Conservation (phyloP, 2,797 vertebrate genomes). For the Urophycis tenuis region DNA sequence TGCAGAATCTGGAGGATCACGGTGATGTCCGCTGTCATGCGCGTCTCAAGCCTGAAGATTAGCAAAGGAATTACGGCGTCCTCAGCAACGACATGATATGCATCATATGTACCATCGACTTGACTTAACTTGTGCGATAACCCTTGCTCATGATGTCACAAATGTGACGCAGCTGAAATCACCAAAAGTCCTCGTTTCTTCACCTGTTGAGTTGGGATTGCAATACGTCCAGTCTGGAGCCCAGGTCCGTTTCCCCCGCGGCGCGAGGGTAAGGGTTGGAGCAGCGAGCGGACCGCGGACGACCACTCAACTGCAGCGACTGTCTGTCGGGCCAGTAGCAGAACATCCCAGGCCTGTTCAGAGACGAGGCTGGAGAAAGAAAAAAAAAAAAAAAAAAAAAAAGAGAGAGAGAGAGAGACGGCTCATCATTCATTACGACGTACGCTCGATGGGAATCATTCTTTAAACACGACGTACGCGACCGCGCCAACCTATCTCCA, state of each 20-base stretch:
- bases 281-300: constrained; percentile 67
- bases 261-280: constrained; percentile 58
- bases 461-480: background rate
- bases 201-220: constrained; percentile 90
- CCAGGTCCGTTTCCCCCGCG: constrained; percentile 70
- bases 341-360: constrained; percentile 63
- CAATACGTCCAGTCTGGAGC: constrained; percentile 81
- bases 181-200: constrained; percentile 10
- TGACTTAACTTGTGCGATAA: too few species aligned
- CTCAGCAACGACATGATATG: background rate
- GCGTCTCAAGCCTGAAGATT: constrained; percentile 81
- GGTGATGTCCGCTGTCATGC: constrained; percentile 86
- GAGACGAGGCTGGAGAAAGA: constrained; percentile 56
- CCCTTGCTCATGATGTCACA: background rate
- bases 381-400: too few species aligned
- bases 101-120: background rate
- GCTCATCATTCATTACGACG: constrained; percentile 33
- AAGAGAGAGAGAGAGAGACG: too few species aligned
- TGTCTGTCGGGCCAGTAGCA: constrained; percentile 76
- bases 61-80: background rate
- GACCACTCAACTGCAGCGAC: constrained; percentile 47
- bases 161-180: background rate
- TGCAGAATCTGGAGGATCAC: constrained; percentile 90
- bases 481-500: constrained; percentile 48
- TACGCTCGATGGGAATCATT: background rate